A percentile compares a stretch with the other conserved stretches of the same genome.
phyloP scores from a whole-genome alignment of 2,888 invertebrate species.

The Platerodrilus igneus region DNA sequence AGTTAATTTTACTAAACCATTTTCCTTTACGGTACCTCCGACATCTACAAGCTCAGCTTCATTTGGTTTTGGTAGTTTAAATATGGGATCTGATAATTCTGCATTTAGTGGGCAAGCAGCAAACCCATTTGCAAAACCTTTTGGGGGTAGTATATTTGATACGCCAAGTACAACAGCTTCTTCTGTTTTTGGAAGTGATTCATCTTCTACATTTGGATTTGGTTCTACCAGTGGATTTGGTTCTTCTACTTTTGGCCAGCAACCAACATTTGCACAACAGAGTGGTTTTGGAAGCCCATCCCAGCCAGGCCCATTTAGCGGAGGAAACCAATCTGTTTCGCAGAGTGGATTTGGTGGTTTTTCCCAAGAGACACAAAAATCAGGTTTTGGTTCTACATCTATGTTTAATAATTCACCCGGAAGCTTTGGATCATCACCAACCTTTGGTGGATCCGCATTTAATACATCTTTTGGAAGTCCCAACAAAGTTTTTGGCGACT shows the following conservation, averaged over 20 bases:
- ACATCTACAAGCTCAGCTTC: constrained; percentile 12
- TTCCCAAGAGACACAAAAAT: constrained; percentile 36
- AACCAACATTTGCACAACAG: constrained; percentile 38
- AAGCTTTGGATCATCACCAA: constrained; percentile 42
- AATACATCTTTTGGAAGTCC: constrained; percentile 50
- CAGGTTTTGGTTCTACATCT: constrained; percentile 38
- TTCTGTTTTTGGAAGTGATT: constrained; percentile 16
- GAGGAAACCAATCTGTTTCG: constrained; percentile 39
- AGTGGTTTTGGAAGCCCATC: constrained; percentile 35
- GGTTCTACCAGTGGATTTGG: too few species aligned
- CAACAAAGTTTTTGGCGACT: constrained; percentile 43
- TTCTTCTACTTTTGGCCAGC: constrained; percentile 29
- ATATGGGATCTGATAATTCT: constrained; percentile 28
- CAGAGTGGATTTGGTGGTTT: constrained; percentile 47
- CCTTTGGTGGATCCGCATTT: constrained; percentile 51
- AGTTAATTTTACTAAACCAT: constrained; percentile 17
- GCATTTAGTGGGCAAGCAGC: constrained; percentile 40
- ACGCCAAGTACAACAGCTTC: constrained; percentile 16
- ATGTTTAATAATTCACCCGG: constrained; percentile 29
- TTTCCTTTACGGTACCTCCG: constrained; percentile 23
- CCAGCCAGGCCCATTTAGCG: constrained; percentile 41
- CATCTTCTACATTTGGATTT: constrained; percentile 14
- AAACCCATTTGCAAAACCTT: constrained; percentile 26
- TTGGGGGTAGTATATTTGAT: constrained; percentile 23
- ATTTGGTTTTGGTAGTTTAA: constrained; percentile 21